Conservation (phyloP, 1,140 invertebrate species). For the Bombus superbus region DNA sequence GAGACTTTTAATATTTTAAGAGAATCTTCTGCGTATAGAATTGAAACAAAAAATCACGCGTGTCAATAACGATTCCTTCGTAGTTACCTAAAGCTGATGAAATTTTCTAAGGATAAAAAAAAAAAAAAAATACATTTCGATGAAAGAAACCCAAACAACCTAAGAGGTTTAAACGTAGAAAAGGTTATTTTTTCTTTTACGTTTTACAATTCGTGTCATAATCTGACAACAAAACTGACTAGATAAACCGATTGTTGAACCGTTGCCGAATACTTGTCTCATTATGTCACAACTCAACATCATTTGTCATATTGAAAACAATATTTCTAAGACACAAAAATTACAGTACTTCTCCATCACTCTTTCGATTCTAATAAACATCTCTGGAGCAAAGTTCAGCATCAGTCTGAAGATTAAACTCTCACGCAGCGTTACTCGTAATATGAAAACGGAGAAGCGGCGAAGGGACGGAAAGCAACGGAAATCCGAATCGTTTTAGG, state of each 20-base stretch:
- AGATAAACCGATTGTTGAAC: neutral
- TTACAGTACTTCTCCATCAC: neutral
- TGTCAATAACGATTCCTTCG: too few species aligned
- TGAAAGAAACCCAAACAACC: neutral
- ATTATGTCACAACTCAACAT: neutral
- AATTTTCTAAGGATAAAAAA: too few species aligned
- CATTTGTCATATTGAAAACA: neutral
- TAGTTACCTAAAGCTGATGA: too few species aligned
- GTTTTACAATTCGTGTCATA: neutral
- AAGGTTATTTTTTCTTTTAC: neutral
- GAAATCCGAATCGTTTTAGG: neutral
- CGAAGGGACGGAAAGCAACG: neutral
- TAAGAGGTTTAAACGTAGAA: neutral
- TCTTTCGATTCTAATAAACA: neutral
- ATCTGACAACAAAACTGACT: neutral
- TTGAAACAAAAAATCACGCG: too few species aligned
- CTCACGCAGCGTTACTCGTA: neutral
- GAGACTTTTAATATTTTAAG: too few species aligned
- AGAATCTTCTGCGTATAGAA: too few species aligned
- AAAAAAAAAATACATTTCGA: too few species aligned
- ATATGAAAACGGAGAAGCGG: neutral
- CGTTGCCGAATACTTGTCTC: neutral
- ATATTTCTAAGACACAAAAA: neutral
- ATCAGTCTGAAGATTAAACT: neutral
- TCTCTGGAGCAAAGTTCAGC: neutral